Percentiles rank a stretch among this genome's conserved stretches.
Conservation (phyloP, 64 coral and sea anemone genomes). For the Dendronephthya gigantea region DNA sequence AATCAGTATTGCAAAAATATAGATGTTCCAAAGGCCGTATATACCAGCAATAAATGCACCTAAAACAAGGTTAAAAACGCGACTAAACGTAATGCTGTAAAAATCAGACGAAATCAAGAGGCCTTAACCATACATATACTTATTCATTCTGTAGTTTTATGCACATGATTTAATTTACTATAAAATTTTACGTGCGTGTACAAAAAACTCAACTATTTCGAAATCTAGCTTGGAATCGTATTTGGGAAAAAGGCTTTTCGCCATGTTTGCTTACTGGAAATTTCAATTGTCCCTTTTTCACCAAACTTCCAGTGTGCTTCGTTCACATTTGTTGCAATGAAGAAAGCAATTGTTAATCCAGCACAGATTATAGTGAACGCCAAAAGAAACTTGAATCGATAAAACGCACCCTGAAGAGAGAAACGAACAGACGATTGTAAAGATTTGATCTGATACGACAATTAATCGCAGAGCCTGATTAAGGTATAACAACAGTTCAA, state of each 20-base stretch:
- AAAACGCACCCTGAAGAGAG: slow-evolving; percentile 63
- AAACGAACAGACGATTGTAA: neutral
- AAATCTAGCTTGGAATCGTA: too few species aligned
- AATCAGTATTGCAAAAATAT: slow-evolving; percentile 68
- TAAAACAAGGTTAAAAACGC: too few species aligned
- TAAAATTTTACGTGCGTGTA: too few species aligned
- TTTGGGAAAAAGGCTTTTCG: neutral
- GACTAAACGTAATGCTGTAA: too few species aligned
- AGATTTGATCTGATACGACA: neutral
- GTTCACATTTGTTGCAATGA: slow-evolving; percentile 74
- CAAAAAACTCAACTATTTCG: too few species aligned
- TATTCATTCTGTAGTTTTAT: too few species aligned
- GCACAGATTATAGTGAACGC: slow-evolving; percentile 78
- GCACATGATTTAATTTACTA: too few species aligned
- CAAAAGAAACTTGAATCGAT: slow-evolving; percentile 93
- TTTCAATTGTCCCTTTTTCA: slow-evolving; percentile 63
- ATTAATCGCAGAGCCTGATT: too few species aligned
- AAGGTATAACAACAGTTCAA: too few species aligned
- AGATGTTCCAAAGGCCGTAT: slow-evolving; percentile 94
- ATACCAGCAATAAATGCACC: slow-evolving; percentile 80
- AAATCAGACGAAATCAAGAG: too few species aligned
- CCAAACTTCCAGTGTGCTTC: slow-evolving; percentile 98
- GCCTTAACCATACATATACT: too few species aligned
- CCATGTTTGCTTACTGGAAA: slow-evolving; percentile 58
- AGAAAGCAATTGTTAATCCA: slow-evolving; percentile 77